Evolutionary conservation across 2,888 invertebrate species (phyloP).

Genomic region (Timema cristinae): DNA sequence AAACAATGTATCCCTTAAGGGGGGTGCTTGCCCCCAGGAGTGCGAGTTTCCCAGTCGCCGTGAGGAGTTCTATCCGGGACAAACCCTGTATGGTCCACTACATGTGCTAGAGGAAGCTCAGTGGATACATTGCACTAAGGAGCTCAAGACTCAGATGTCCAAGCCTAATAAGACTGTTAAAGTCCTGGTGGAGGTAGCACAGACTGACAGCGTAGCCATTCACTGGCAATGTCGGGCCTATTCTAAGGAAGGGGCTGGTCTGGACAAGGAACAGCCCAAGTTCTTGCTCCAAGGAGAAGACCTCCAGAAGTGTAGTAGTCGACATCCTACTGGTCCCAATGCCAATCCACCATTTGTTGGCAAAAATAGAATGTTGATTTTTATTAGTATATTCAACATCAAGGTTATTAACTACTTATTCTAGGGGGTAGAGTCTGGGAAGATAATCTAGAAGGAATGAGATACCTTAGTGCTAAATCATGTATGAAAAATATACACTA

Average conservation of each 20-base stretch:
- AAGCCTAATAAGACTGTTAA: conserved; percentile 47
- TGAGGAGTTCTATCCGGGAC: conserved; percentile 65
- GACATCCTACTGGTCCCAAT: no score
- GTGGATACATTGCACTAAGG: conserved; percentile 74
- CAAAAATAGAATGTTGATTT: no score
- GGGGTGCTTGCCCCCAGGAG: conserved; percentile 42
- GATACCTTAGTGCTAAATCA: no score
- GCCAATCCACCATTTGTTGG: no score
- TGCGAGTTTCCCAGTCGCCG: conserved; percentile 52
- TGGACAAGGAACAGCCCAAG: conserved; percentile 63
- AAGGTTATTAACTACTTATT: no score
- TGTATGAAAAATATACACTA: no score
- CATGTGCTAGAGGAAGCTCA: conserved; percentile 72
- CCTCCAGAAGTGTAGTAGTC: conserved; percentile 52
- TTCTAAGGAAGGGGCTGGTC: conserved; percentile 52
- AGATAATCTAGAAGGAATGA: no score
- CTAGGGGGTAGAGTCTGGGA: no score
- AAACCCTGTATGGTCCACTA: conserved; percentile 68
- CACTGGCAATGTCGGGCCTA: conserved; percentile 80
- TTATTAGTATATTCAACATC: no score
- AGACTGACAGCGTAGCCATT: conserved; percentile 75
- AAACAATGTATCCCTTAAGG: background rate
- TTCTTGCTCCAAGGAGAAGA: conserved; percentile 68
- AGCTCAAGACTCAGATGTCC: conserved; percentile 55
- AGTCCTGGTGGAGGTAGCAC: conserved; percentile 72